These are phyloP conservation scores for Netta rufina DNA, from an alignment of 2,797 vertebrate species.

Conservation along the genomic window DNA sequence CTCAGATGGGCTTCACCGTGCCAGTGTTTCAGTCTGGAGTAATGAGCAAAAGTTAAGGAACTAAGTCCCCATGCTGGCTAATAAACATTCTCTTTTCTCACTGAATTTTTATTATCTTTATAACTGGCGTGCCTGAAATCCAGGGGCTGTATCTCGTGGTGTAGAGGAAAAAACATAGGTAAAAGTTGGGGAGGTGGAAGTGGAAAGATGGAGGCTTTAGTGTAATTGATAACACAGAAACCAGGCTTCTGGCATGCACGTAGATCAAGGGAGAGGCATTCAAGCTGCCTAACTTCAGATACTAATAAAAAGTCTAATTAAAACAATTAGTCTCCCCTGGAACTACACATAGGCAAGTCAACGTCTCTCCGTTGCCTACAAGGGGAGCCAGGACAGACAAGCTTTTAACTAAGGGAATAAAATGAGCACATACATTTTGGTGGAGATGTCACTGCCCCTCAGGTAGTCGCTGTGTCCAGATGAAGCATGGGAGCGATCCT, in stretches of 20 bases:
- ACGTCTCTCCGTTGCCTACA: not conserved
- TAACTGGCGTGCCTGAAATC: not conserved
- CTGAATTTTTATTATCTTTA: not conserved
- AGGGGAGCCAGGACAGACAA: not conserved
- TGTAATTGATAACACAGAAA: not conserved
- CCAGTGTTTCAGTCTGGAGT: not conserved
- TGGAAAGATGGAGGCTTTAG: not conserved
- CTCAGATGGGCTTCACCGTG: not conserved
- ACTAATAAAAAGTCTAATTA: conserved; percentile 37
- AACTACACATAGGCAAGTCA: not conserved
- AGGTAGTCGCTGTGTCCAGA: not conserved
- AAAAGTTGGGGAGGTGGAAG: not conserved
- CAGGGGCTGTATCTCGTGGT: not conserved
- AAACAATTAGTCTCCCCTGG: conserved; percentile 15
- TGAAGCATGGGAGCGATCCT: not conserved
- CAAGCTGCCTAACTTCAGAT: not conserved
- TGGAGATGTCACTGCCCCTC: not conserved
- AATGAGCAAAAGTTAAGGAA: not conserved
- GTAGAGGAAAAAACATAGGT: not conserved
- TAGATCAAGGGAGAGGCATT: not conserved
- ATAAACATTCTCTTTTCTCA: not conserved
- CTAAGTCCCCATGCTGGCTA: not conserved
- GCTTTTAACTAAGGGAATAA: not conserved
- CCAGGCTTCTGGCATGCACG: not conserved
- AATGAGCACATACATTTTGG: not conserved